Evolutionary conservation across 2,113 vertebrate genomes (phyloP).

Genomic region (Xenopus laevis): DNA sequence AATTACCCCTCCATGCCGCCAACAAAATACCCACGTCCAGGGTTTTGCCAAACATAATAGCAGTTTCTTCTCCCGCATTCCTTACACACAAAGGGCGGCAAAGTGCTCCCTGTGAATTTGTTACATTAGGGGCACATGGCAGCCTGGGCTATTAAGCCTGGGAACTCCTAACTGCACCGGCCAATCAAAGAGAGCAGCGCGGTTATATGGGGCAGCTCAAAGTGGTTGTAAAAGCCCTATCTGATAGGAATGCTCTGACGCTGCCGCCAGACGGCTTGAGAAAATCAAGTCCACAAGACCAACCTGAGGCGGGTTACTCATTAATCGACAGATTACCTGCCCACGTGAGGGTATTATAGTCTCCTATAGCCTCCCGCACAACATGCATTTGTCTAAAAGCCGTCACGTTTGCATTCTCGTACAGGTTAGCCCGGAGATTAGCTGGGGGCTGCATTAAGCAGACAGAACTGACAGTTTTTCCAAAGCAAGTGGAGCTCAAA

Average conservation of each 20-base stretch:
- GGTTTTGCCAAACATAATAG: neutral
- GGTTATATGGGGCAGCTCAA: neutral
- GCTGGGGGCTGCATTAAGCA: no score
- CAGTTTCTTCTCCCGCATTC: neutral
- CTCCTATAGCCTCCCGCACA: no score
- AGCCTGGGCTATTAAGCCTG: neutral
- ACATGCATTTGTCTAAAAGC: no score
- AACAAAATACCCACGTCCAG: neutral
- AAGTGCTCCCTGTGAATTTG: neutral
- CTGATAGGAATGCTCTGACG: neutral
- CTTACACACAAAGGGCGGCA: neutral
- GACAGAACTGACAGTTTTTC: no score
- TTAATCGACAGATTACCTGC: conserved; percentile 19
- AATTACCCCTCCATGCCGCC: neutral
- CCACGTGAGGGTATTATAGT: no score
- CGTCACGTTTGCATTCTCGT: no score
- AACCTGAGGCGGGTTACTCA: conserved; percentile 50
- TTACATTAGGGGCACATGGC: neutral
- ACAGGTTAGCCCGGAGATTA: no score
- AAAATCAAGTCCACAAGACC: conserved; percentile 44
- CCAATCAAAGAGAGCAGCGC: no score
- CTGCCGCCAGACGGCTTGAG: no score
- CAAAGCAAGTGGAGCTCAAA: no score
- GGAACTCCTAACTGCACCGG: neutral
- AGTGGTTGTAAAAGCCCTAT: conserved; percentile 6